Evolutionary conservation across 1,140 invertebrate genomes (phyloP), one percentile per base, ranked within the genome.

Genomic region (Babylonia areolata): DNA sequence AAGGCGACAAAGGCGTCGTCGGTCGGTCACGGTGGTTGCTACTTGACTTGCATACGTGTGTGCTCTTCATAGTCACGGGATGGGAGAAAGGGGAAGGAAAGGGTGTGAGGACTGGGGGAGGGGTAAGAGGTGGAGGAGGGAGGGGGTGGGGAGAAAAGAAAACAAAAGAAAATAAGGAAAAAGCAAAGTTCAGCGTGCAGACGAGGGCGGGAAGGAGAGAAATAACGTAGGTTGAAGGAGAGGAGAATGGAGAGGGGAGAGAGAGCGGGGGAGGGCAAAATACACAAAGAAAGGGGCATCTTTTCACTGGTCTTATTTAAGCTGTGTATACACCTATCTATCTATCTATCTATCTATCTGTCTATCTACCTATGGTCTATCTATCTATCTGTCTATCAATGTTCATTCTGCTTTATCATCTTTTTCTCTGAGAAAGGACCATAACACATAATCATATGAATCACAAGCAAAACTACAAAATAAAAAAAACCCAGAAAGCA

Each of bases 1-100:
- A 35, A 77, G 71, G 71, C 71, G 71, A 73, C 71, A 73, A 37
- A 64, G 28, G 58, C 58, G 58, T 64, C 5, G 58, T 64, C 28
- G 58, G 58, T 64, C 58, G 58, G 58, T 64, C 58, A 64, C 6
- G 58, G 58, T 64, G 58, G 58, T 64, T 64, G 58, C 58, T 64
- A 64, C 58, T 64, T n/a, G 15, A 64, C 58, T 64, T n/a, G n/a
- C n/a, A n/a, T n/a, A 23, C 58, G 28, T 28, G 28, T n/a, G 58
- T 23, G 15, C 15, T 64, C 15, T 23, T 64, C 46, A 17, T 17
- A 51, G 46, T 51, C 46, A 51, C 46, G 9, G 46, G 46, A 51
- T 51, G 46, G 46, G 46, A 51, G 46, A 51, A 17, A 51, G 46
- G 42, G 23, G 58, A 69, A 23, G 23, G 58, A 69, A 5, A 23